Percentiles rank a stretch among this genome's conserved stretches.
phyloP scores from a whole-genome alignment of 2,888 invertebrate species.

The Apotomis betuletana region DNA sequence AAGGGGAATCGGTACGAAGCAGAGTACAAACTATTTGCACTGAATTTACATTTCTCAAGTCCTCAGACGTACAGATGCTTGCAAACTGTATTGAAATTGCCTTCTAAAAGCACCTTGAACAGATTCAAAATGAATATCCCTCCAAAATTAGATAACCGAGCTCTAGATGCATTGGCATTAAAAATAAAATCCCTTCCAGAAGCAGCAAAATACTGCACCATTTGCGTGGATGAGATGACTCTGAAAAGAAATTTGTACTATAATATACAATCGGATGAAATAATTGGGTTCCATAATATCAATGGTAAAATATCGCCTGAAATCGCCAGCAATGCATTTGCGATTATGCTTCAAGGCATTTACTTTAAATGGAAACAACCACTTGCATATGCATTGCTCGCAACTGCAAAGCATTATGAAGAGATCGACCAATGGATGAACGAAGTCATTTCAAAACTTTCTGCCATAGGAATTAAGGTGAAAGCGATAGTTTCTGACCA shows the following conservation, averaged over 20 bases:
- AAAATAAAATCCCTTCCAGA: conserved; percentile 43
- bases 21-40: conserved; percentile 41
- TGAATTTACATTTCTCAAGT: conserved; percentile 31
- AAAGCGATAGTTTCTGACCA: conserved; percentile 44
- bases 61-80: conserved; percentile 47
- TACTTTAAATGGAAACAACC: conserved; percentile 49
- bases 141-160: conserved; percentile 41
- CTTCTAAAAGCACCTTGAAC: conserved; percentile 44
- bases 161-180: conserved; percentile 24
- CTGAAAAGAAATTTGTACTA: conserved; percentile 49
- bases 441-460: conserved; percentile 47
- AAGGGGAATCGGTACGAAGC: conserved; percentile 46
- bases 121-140: conserved; percentile 36
- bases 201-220: conserved; percentile 46
- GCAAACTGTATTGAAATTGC: conserved; percentile 45
- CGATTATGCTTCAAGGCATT: conserved; percentile 47
- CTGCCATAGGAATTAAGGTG: conserved; percentile 44
- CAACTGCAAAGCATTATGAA: conserved; percentile 42
- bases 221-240: conserved; percentile 48
- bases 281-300: conserved; percentile 49
- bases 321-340: conserved; percentile 38
- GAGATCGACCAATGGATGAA: conserved; percentile 47
- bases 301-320: conserved; percentile 44
- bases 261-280: conserved; percentile 45
- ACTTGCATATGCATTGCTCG: conserved; percentile 47